Evolutionary conservation across 2,888 invertebrate genomes (phyloP), one percentile per base, ranked within the genome.

Genomic region (Watsonalla cultraria): DNA sequence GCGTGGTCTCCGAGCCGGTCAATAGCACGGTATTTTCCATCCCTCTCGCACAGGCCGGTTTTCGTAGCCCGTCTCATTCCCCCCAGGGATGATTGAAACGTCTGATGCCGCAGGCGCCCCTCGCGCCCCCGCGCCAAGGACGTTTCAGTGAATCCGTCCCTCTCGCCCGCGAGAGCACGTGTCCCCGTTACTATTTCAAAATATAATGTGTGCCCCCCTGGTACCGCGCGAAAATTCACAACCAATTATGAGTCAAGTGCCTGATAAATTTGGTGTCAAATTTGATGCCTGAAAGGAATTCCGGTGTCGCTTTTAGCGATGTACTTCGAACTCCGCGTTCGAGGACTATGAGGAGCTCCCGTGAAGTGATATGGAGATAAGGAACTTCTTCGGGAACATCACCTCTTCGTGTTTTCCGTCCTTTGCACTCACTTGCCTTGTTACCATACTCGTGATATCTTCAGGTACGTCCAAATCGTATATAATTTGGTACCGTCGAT

Each of bases 21-120:
- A 90, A 90, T 90, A 90, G 90, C 90, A 90, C 86, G 86, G 80
- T 76, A 78, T 77, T 70, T 72, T 66, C 64, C 68, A 62, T 84
- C 89, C 84, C 88, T 59, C 78, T 89, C 79, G 61, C 76, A 57
- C 81, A 51, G 64, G 56, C 54, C 51, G 55, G 55, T 48, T 54
- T 52, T 66, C 61, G 57, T 74, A 71, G 68, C 61, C 66, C 77
- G 70, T 86, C 87, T 70, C 80, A 62, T 66, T 86, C 81, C 76
- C 85, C 72, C 82, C 76, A 82, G 90, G 90, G 88, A 90, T 90
- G 90, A 90, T 90, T 90, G 90, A 90, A 90, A 88, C 88, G 90
- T 90, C 87, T 89, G 87, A 88, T 86, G 90, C 90, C 90, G 90
- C 90, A 89, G 86, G 90, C 90, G 90, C 89, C 89, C 90, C 90